These are phyloP conservation scores for Myotis davidii DNA, from an alignment of 2,113 vertebrate species.

Conservation along the genomic window DNA sequence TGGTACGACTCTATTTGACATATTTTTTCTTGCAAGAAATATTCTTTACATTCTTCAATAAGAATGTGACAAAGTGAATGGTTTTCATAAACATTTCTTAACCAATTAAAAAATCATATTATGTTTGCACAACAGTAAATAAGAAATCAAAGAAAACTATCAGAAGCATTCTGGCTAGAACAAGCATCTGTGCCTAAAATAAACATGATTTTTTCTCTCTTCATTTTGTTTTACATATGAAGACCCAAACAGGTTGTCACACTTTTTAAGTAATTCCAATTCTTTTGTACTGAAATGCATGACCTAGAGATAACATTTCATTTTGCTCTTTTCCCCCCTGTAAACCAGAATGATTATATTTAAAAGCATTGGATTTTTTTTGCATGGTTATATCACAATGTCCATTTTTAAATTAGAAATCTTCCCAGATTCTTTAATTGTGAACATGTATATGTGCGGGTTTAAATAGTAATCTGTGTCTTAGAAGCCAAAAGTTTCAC, in stretches of 20 bases:
- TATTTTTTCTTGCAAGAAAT: slow-evolving; percentile 1
- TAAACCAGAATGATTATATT: slow-evolving; percentile 18
- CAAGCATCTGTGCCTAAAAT: neutral
- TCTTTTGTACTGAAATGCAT: neutral
- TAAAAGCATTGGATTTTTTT: slow-evolving; percentile 41
- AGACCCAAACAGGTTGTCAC: slow-evolving; percentile 15
- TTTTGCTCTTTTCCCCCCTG: neutral
- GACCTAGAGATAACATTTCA: slow-evolving; percentile 43
- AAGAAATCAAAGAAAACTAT: slow-evolving; percentile 39
- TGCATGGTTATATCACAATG: slow-evolving; percentile 8
- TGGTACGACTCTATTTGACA: neutral
- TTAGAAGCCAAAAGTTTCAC: slow-evolving; percentile 40
- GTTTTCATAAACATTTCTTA: slow-evolving; percentile 47
- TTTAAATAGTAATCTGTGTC: slow-evolving; percentile 38
- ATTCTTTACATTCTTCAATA: neutral
- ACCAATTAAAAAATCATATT: neutral
- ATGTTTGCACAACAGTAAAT: neutral
- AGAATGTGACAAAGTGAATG: neutral
- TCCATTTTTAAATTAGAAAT: slow-evolving; percentile 29
- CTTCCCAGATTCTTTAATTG: slow-evolving; percentile 36
- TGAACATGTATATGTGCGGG: neutral
- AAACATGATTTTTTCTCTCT: neutral
- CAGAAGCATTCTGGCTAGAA: slow-evolving; percentile 4
- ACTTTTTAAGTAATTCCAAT: neutral
- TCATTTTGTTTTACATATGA: slow-evolving; percentile 15